These are phyloP conservation scores for Alectura lathami DNA, from an alignment of 2,113 vertebrate species.

Conservation along the genomic window DNA sequence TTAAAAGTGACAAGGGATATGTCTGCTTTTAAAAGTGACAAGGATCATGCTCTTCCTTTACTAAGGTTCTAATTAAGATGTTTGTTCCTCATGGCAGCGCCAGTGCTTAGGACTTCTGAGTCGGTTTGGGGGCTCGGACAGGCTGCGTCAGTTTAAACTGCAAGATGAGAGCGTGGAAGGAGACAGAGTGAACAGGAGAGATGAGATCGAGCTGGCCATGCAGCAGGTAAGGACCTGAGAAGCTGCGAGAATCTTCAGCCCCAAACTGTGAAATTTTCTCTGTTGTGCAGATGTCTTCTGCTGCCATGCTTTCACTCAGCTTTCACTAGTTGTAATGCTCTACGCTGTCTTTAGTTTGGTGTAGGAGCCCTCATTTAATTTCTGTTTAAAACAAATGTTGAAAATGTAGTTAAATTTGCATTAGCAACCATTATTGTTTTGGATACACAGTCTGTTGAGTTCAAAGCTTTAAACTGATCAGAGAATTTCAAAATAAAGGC, in stretches of 20 bases:
- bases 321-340: background rate
- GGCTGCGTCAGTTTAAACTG: conserved; percentile 87
- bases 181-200: conserved; percentile 84
- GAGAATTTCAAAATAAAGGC: background rate
- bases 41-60: background rate
- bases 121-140: conserved; percentile 91
- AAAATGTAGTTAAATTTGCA: background rate
- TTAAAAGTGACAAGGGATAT: background rate
- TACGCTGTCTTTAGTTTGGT: background rate
- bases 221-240: conserved; percentile 83
- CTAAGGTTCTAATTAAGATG: background rate
- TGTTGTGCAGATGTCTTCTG: background rate
- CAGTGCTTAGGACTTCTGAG: conserved; percentile 89
- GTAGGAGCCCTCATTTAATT: background rate
- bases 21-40: background rate
- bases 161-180: conserved; percentile 83
- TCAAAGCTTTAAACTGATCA: background rate
- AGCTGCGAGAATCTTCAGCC: background rate
- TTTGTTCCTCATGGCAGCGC: conserved; percentile 75
- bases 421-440: background rate
- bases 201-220: conserved; percentile 92
- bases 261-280: background rate
- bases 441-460: background rate
- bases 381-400: background rate
- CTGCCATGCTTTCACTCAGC: background rate